phyloP scores from a whole-genome alignment of 2,113 vertebrate species.

The Syngnathus floridae region DNA sequence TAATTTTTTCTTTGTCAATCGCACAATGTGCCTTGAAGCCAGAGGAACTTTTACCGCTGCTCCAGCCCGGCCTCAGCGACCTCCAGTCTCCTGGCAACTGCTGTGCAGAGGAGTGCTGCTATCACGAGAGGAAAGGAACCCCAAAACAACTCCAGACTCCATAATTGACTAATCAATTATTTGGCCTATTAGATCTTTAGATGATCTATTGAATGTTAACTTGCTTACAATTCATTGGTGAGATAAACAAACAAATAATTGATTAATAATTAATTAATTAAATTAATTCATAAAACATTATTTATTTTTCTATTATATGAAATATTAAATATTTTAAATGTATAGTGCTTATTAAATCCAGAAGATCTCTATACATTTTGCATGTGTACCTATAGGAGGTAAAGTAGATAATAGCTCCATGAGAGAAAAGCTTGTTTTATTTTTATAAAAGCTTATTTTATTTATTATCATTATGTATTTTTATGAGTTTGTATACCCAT shows the following conservation, averaged over 20 bases:
- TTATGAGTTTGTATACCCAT: too few species aligned
- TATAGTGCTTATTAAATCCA: neutral
- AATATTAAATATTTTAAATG: too few species aligned
- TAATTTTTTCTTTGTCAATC: constrained; percentile 40
- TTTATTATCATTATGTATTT: too few species aligned
- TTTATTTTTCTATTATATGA: too few species aligned
- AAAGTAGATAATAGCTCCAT: neutral
- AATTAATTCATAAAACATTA: too few species aligned
- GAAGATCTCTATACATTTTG: neutral
- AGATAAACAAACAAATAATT: too few species aligned
- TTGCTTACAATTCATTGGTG: too few species aligned
- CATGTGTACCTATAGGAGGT: neutral
- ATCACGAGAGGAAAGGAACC: constrained; percentile 44
- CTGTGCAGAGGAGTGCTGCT: constrained; percentile 34
- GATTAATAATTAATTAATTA: too few species aligned
- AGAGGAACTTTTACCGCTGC: constrained; percentile 51
- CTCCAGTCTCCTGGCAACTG: constrained; percentile 63
- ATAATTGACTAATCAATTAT: constrained; percentile 18
- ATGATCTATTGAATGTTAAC: too few species aligned
- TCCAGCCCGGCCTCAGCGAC: constrained; percentile 58
- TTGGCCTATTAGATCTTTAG: too few species aligned
- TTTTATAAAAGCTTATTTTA: too few species aligned
- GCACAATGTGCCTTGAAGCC: constrained; percentile 35
- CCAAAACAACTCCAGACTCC: constrained; percentile 30
- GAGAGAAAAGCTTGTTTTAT: too few species aligned